Evolutionary conservation across 2,113 vertebrate genomes (phyloP).

Genomic region (Apeltes quadracus): DNA sequence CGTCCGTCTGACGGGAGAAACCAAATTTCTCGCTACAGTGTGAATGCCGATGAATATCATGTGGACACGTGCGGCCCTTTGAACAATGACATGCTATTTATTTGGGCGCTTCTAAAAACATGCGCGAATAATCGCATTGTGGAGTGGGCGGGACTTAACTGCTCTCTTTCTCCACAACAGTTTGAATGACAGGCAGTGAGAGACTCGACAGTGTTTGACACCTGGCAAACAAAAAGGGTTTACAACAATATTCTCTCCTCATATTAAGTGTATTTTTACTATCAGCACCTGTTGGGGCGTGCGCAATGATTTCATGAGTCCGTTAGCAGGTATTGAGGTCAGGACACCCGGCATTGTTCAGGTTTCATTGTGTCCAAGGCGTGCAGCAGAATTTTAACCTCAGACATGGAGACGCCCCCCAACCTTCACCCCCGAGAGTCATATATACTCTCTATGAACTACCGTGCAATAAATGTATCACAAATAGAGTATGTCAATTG

Average conservation of each 20-base stretch:
- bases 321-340: constrained; percentile 6
- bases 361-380: constrained; percentile 11
- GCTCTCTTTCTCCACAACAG: too few species aligned
- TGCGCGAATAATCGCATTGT: too few species aligned
- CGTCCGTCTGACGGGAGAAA: background rate
- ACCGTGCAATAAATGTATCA: background rate
- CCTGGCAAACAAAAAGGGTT: background rate
- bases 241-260: constrained; percentile 11
- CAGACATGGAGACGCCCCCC: too few species aligned
- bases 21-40: background rate
- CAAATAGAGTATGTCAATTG: background rate
- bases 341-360: constrained; percentile 6
- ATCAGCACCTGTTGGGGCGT: too few species aligned
- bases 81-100: background rate
- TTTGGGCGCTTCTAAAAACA: too few species aligned
- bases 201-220: background rate
- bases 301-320: background rate
- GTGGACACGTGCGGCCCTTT: background rate
- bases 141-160: too few species aligned
- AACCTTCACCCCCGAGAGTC: background rate
- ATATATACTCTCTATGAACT: background rate
- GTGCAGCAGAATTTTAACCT: background rate
- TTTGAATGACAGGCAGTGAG: background rate
- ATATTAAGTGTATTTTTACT: background rate
- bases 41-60: background rate